Evolutionary conservation across 2,797 vertebrate genomes (phyloP).

Genomic region (Paguma larvata): DNA sequence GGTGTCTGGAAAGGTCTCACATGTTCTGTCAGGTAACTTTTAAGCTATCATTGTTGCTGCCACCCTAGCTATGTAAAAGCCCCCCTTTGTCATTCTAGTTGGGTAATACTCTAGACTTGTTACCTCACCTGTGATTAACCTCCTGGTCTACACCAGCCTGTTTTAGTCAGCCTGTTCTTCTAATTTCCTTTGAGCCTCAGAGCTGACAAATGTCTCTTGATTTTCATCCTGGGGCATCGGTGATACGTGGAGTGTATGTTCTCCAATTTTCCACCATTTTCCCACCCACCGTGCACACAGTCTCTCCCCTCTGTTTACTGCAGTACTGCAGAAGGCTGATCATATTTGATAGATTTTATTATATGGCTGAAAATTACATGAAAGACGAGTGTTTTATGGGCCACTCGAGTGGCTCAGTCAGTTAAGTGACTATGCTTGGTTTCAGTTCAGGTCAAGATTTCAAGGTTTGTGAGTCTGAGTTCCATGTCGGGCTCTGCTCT

Average conservation of each 20-base stretch:
- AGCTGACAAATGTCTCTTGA: neutral
- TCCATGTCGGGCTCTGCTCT: too few species aligned
- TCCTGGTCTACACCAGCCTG: neutral
- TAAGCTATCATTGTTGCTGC: neutral
- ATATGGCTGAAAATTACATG: neutral
- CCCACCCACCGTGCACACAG: neutral
- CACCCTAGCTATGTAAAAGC: neutral
- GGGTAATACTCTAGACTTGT: neutral
- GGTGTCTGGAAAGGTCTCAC: neutral
- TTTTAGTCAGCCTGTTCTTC: neutral
- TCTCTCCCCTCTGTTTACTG: neutral
- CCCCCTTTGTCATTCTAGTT: neutral
- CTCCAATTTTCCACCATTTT: neutral
- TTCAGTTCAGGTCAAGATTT: too few species aligned
- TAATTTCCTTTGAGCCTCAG: neutral
- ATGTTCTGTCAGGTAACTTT: neutral
- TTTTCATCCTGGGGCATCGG: neutral
- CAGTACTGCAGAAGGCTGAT: neutral
- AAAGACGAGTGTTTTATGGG: neutral
- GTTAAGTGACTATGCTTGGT: too few species aligned
- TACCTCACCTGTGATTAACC: neutral
- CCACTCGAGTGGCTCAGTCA: too few species aligned
- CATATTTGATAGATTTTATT: neutral
- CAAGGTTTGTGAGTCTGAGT: too few species aligned
- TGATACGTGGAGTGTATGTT: neutral